These are phyloP conservation scores for Colletes gigas DNA, from an alignment of 1,140 invertebrate genomes.

Conservation along the genomic window DNA sequence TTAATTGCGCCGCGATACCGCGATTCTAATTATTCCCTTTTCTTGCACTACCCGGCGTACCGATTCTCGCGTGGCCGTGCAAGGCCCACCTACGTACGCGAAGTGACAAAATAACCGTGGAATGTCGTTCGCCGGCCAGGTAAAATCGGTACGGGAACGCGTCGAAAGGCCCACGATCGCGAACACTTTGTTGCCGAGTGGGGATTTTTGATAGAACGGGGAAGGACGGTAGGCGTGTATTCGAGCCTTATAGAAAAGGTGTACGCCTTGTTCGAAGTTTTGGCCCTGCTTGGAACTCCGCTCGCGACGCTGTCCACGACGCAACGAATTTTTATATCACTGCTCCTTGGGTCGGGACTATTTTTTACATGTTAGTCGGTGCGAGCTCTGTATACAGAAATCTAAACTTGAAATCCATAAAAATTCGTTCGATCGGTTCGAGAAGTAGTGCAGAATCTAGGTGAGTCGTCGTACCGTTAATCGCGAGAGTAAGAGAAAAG, in stretches of 20 bases:
- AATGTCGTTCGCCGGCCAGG: constrained; percentile 45
- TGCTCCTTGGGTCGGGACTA: no score
- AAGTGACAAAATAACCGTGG: constrained; percentile 8
- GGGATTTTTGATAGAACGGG: constrained; percentile 36
- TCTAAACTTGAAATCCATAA: no score
- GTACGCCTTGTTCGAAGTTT: not conserved
- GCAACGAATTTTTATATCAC: no score
- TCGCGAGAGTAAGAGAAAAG: no score
- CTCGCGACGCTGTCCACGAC: not conserved
- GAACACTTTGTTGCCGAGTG: constrained; percentile 42
- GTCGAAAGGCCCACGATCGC: constrained; percentile 32
- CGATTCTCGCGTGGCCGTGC: no score
- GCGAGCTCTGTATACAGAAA: no score
- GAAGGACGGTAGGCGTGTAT: not conserved
- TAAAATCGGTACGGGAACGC: constrained; percentile 33
- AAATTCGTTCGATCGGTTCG: no score
- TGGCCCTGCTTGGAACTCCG: not conserved
- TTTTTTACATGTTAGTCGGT: no score
- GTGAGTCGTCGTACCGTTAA: no score
- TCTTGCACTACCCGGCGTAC: not conserved
- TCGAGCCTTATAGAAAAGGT: constrained; percentile 46
- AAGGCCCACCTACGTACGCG: not conserved
- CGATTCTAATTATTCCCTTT: no score
- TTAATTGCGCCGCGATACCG: not conserved
- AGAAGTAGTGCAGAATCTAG: no score